Base-by-base conservation (phyloP, 2,888 invertebrate genomes). In the Phengaris arion region DNA sequence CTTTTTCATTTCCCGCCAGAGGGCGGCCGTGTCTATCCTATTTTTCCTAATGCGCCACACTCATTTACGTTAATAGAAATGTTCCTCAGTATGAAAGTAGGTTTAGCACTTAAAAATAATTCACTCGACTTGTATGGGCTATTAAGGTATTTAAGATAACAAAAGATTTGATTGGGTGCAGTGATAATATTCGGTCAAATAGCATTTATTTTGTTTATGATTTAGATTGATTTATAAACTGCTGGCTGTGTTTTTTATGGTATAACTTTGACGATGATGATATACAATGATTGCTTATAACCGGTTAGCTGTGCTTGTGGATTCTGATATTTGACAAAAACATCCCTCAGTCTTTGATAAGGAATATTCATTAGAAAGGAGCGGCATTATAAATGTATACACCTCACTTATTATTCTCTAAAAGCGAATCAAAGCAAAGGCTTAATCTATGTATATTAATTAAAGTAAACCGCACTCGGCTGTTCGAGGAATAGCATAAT, bases 1-100 rank as follows among this genome's bases (percentile, higher is more conserved):
- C 79, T 79, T 78, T 80, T 80, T 79, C 80, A 81, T 81, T 81
- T 80, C 79, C 79, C 77, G 78, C 74, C 72, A 72, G 72, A 73
- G 75, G 75, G 74, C 76, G 76, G 48, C 55, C 54, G 55, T 69
- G 75, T 76, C 76, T 75, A 76, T 74, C 74, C 35, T 70, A 74
- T 77, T 76, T 76, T 76, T 70, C 75, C 74, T 79, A 77, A 78
- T 79, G 76, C 77, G 55, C 59, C 74, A 68, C 52, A 70, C 57
- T 77, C 74, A 76, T 72, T 72, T 72, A 54, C 72, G 72, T 22
- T 72, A 72, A 72, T 72, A 52, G 52, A 51, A 54, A 72, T 72
- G 54, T 72, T 72, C 10, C 48, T 70, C 70, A 35, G 70, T 52
- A 54, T 35, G 35, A 54, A 52, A 72, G 68, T 68, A 46, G 45